Conservation (phyloP, 2,113 vertebrate species). For the Oceanodroma tethys region DNA sequence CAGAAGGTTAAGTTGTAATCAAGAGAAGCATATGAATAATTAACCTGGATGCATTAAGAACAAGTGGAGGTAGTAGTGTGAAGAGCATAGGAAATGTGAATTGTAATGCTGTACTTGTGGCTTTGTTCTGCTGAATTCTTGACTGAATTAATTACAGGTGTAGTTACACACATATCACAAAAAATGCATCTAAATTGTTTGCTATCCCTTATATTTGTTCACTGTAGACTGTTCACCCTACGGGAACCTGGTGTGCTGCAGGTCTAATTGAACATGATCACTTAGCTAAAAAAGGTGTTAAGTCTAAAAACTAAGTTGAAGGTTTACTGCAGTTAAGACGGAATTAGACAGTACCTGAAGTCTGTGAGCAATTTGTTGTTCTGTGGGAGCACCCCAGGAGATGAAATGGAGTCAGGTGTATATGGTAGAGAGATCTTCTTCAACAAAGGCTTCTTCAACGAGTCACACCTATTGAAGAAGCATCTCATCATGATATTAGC, state of each 20-base stretch:
- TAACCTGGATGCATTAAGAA: neutral
- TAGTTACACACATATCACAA: neutral
- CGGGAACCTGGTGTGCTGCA: neutral
- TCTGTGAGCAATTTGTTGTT: neutral
- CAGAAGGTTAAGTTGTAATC: neutral
- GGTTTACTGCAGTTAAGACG: neutral
- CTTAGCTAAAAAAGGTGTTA: neutral
- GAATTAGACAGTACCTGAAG: neutral
- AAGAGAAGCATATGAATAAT: neutral
- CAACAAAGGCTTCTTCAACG: neutral
- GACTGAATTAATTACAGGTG: neutral
- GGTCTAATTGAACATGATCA: neutral
- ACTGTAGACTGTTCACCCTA: neutral
- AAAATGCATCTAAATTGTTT: neutral
- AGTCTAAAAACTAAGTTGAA: neutral
- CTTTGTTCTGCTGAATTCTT: neutral
- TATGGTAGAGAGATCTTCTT: neutral
- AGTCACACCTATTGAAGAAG: neutral
- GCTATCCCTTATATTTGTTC: neutral
- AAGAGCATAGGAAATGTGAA: neutral
- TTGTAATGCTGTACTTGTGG: neutral
- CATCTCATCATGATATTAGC: neutral
- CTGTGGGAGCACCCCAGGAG: neutral
- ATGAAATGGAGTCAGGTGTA: neutral
- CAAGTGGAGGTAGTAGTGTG: neutral